phyloP scores from a whole-genome alignment of 2,113 vertebrate species.

The Xiphophorus couchianus region DNA sequence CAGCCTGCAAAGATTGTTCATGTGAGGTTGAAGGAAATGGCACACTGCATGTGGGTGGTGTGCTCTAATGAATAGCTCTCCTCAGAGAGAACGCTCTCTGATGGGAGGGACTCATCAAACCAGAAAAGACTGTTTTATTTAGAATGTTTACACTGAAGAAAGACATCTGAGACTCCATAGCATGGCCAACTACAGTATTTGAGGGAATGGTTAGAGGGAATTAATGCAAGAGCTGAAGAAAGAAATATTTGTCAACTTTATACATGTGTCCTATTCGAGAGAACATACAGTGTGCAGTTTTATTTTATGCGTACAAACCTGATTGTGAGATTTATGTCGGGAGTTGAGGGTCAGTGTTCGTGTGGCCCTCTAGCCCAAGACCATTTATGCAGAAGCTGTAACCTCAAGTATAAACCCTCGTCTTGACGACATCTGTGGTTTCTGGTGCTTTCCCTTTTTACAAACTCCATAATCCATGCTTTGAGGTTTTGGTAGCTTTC shows the following conservation, averaged over 20 bases:
- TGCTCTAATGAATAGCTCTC: conserved; percentile 72
- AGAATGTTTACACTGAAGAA: conserved; percentile 52
- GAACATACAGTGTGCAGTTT: conserved; percentile 22
- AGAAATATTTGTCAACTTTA: conserved; percentile 39
- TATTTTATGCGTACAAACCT: conserved; percentile 6
- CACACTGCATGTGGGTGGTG: conserved; percentile 74
- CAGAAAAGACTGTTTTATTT: conserved; percentile 66
- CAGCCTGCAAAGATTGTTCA: conserved; percentile 56
- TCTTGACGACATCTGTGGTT: conserved; percentile 68
- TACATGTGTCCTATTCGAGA: conserved; percentile 26
- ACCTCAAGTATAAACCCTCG: conserved; percentile 68
- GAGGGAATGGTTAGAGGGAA: conserved; percentile 35
- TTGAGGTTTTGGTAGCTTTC: conserved; percentile 56
- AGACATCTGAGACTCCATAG: conserved; percentile 21
- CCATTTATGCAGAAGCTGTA: conserved; percentile 55
- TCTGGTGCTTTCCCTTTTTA: conserved; percentile 65
- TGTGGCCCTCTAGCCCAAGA: conserved; percentile 51
- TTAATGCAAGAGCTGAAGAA: conserved; percentile 56
- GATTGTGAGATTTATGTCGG: conserved; percentile 23
- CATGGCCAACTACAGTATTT: conserved; percentile 37
- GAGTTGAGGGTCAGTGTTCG: conserved; percentile 47
- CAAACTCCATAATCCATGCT: conserved; percentile 59
- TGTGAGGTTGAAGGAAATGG: conserved; percentile 68
- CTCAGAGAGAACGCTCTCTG: conserved; percentile 65
- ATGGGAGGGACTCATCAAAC: conserved; percentile 61